A percentile compares a stretch with the other conserved stretches of the same genome.
Conservation (phyloP, 2,797 vertebrate species). For the Cirrhinus molitorella region DNA sequence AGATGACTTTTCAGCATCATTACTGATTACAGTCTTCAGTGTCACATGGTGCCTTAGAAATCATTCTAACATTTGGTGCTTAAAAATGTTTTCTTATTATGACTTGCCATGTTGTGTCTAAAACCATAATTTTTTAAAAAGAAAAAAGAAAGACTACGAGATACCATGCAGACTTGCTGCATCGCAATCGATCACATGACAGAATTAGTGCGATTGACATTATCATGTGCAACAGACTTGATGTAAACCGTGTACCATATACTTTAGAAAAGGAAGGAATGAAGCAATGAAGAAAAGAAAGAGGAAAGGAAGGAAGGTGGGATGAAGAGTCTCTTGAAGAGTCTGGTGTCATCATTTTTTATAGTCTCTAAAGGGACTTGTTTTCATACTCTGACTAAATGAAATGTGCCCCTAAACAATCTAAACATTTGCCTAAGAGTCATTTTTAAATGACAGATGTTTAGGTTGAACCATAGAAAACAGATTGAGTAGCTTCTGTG, state of each 20-base stretch:
- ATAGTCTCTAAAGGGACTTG: not conserved
- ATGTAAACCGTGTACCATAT: not conserved
- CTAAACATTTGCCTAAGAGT: not conserved
- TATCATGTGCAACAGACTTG: not conserved
- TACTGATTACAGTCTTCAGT: not conserved
- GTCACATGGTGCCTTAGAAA: no score
- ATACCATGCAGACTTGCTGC: not conserved
- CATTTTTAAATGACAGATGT: slow-evolving; percentile 34
- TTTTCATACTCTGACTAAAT: slow-evolving; percentile 14
- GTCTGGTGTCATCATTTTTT: not conserved
- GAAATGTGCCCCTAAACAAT: not conserved
- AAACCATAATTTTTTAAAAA: not conserved
- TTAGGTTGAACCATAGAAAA: slow-evolving; percentile 35
- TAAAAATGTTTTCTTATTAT: not conserved
- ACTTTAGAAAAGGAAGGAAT: not conserved
- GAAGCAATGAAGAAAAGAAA: not conserved
- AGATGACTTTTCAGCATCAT: not conserved
- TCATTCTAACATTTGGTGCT: not conserved
- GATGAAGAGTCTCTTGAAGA: not conserved
- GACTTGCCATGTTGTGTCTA: not conserved
- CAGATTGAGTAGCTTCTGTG: slow-evolving; percentile 32
- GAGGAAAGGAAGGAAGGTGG: not conserved
- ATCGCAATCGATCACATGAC: not conserved
- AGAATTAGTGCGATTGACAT: not conserved
- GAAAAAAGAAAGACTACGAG: not conserved